Evolutionary conservation across 37 sponge, comb jelly and placozoan genomes (phyloP).

Genomic region (Halisarca cf. caerulea): DNA sequence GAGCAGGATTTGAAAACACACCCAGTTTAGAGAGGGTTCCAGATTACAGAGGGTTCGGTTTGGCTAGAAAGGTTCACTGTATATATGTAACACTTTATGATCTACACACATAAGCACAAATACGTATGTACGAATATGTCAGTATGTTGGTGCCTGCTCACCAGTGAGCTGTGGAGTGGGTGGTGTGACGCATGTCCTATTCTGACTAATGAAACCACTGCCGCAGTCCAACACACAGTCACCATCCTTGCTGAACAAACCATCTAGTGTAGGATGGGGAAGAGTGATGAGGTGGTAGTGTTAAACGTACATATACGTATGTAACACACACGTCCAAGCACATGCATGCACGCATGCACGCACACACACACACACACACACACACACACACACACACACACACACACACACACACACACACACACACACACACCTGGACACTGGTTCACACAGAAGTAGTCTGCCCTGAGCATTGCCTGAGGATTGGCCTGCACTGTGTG

Average conservation of each 20-base stretch:
- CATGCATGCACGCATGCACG: not conserved
- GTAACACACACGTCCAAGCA: no score
- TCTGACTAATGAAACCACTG: not conserved
- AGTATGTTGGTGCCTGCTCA: not conserved
- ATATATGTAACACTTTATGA: no score
- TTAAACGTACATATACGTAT: no score
- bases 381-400: not conserved
- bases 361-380: not conserved
- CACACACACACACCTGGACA: conserved; percentile 53
- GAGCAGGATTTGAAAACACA: no score
- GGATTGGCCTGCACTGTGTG: conserved; percentile 36
- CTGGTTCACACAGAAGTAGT: conserved; percentile 45
- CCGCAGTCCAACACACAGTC: conserved; percentile 50
- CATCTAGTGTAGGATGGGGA: conserved; percentile 8
- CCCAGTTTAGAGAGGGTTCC: no score
- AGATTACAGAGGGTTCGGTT: no score
- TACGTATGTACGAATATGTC: not conserved
- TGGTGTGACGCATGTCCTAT: conserved; percentile 35
- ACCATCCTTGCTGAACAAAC: conserved; percentile 27
- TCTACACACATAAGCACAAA: not conserved
- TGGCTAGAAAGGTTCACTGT: no score
- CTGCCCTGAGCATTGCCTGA: conserved; percentile 25
- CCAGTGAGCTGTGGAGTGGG: conserved; percentile 42
- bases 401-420: conserved; percentile 19
- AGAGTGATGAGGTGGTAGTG: no score